These are phyloP conservation scores for Chymomyza fuscimana DNA, from an alignment of 2,888 invertebrate genomes.

Conservation along the genomic window DNA sequence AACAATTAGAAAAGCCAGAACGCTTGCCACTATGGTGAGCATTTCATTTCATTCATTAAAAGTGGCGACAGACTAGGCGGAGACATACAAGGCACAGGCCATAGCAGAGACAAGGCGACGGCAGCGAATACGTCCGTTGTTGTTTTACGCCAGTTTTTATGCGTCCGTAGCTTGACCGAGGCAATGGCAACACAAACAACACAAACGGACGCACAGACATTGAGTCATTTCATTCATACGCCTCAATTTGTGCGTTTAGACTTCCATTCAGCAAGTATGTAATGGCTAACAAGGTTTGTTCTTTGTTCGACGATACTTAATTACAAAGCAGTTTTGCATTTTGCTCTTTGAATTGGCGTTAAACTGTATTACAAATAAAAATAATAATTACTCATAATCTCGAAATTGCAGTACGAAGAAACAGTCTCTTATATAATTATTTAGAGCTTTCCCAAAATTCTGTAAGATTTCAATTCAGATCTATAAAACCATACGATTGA, in stretches of 20 bases:
- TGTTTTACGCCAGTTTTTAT: background rate
- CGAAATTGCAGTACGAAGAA: background rate
- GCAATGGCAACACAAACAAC: constrained; percentile 4
- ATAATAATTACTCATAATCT: background rate
- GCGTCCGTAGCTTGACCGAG: background rate
- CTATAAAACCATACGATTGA: too few species aligned
- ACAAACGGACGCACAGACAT: constrained; percentile 22
- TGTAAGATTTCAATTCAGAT: too few species aligned
- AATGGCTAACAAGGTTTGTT: constrained; percentile 8
- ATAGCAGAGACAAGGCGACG: background rate
- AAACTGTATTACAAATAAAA: background rate
- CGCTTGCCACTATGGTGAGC: constrained; percentile 32
- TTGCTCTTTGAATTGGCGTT: constrained; percentile 46
- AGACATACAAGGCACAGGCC: constrained; percentile 32
- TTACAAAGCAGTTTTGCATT: constrained; percentile 36
- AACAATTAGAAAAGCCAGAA: background rate
- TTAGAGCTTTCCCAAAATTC: too few species aligned
- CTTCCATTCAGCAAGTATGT: constrained; percentile 45
- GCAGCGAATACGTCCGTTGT: background rate
- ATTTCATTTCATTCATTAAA: constrained; percentile 73
- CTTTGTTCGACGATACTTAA: constrained; percentile 31
- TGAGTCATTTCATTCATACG: constrained; percentile 53
- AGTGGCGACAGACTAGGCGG: constrained; percentile 60
- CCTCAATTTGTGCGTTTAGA: constrained; percentile 20
- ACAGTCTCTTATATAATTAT: background rate